phyloP scores from a whole-genome alignment of 2,888 invertebrate genomes.

The Mycalesis mineus region DNA sequence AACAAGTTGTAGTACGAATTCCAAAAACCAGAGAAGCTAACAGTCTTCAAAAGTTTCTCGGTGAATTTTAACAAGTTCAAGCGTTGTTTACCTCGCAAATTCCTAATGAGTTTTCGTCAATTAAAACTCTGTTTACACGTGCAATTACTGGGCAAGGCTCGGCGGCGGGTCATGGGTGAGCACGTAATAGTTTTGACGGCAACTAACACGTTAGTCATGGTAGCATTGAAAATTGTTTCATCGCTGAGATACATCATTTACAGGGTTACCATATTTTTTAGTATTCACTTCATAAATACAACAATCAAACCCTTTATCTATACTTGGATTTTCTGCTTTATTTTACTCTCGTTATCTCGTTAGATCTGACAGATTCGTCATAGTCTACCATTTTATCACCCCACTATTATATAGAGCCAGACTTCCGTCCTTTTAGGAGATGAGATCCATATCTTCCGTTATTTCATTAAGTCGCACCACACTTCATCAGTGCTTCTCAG shows the following conservation, averaged over 20 bases:
- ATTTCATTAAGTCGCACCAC: too few relatives aligned
- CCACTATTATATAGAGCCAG: too few relatives aligned
- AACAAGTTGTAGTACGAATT: too few relatives aligned
- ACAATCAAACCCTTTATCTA: too few relatives aligned
- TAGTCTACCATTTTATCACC: too few relatives aligned
- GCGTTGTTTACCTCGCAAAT: constrained; percentile 8
- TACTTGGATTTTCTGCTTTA: too few relatives aligned
- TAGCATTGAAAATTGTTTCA: constrained; percentile 35
- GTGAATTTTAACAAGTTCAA: background rate
- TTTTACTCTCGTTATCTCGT: too few relatives aligned
- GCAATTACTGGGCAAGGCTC: constrained; percentile 30
- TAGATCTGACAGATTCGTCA: too few relatives aligned
- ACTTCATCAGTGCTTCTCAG: too few relatives aligned
- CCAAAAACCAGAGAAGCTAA: background rate
- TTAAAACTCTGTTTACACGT: constrained; percentile 25
- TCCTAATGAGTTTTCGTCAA: constrained; percentile 15
- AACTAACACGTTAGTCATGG: constrained; percentile 52
- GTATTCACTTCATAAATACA: too few relatives aligned
- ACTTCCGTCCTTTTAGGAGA: too few relatives aligned
- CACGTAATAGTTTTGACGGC: constrained; percentile 45
- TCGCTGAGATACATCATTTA: constrained; percentile 31
- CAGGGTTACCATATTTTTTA: background rate
- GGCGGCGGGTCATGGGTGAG: constrained; percentile 54
- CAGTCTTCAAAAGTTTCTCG: constrained; percentile 3
- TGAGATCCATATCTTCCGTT: too few relatives aligned